Evolutionary conservation across 2,113 vertebrate genomes (phyloP).

Genomic region (Alligator sinensis): DNA sequence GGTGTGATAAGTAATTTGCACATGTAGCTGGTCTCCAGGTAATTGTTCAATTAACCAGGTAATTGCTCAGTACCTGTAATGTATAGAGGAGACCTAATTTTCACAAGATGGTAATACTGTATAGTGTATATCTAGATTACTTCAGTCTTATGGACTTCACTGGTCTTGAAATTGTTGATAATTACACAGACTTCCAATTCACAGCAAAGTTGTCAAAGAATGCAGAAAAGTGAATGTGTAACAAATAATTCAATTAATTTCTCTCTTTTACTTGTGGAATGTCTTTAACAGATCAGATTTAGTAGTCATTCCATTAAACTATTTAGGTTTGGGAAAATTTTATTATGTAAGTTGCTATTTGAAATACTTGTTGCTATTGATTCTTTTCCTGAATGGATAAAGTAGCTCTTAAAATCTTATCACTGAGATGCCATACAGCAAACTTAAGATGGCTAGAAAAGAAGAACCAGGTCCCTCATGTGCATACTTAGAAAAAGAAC

Average conservation of each 20-base stretch:
- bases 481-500: neutral
- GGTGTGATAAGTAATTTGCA: too few species aligned
- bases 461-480: neutral
- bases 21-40: too few species aligned
- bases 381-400: neutral
- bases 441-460: constrained; percentile 28
- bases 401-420: neutral
- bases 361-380: neutral
- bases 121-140: neutral
- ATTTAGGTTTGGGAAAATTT: neutral
- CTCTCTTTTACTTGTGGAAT: neutral
- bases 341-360: neutral
- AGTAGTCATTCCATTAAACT: neutral
- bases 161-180: neutral
- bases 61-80: too few species aligned
- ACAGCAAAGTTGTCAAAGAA: neutral
- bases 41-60: too few species aligned
- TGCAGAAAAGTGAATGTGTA: neutral
- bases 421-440: neutral
- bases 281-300: neutral
- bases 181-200: constrained; percentile 2
- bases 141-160: neutral
- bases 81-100: neutral
- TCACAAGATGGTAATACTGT: neutral
- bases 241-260: neutral